Percentiles rank a stretch among this genome's conserved stretches.
Evolutionary conservation across 2,888 invertebrate genomes (phyloP).

Genomic region (Dastarcus helophoroides): DNA sequence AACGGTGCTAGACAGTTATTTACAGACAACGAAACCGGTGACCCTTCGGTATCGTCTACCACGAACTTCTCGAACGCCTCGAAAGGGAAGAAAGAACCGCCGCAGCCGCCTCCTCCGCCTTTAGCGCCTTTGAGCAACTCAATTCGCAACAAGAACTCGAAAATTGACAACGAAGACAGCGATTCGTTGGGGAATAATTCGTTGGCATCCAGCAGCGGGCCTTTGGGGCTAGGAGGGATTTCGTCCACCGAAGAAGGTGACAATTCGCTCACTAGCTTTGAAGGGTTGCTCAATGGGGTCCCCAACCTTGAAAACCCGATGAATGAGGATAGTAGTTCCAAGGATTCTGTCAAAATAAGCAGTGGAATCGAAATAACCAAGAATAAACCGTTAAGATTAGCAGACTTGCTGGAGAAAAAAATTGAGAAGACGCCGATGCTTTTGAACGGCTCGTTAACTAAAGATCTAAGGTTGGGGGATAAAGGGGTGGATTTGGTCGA

Average conservation of each 20-base stretch:
- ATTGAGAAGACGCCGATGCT: slow-evolving; percentile 47
- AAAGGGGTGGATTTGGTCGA: slow-evolving; percentile 49
- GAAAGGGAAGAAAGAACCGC: slow-evolving; percentile 35
- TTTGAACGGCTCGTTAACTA: slow-evolving; percentile 46
- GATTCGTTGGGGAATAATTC: slow-evolving; percentile 44
- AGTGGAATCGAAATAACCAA: slow-evolving; percentile 24
- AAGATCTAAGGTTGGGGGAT: slow-evolving; percentile 46
- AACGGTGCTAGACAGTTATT: slow-evolving; percentile 36
- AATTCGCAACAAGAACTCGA: slow-evolving; percentile 19
- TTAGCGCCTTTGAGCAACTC: slow-evolving; percentile 35
- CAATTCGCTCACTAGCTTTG: slow-evolving; percentile 50
- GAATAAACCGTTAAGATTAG: slow-evolving; percentile 64
- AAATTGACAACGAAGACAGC: slow-evolving; percentile 37
- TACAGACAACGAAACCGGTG: slow-evolving; percentile 32
- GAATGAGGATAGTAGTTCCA: slow-evolving; percentile 43
- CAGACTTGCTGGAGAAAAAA: slow-evolving; percentile 73
- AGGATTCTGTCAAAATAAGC: slow-evolving; percentile 33
- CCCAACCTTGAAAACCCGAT: slow-evolving; percentile 42
- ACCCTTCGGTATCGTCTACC: slow-evolving; percentile 33
- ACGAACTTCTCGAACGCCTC: slow-evolving; percentile 27
- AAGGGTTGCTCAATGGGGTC: slow-evolving; percentile 49
- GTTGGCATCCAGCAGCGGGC: slow-evolving; percentile 44
- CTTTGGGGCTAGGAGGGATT: slow-evolving; percentile 37
- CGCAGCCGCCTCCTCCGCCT: slow-evolving; percentile 40
- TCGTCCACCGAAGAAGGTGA: slow-evolving; percentile 45